Percentiles rank a stretch among this genome's conserved stretches.
Evolutionary conservation across 92 coral and sea anemone genomes (phyloP).

Genomic region (Epizoanthus ramosus): DNA sequence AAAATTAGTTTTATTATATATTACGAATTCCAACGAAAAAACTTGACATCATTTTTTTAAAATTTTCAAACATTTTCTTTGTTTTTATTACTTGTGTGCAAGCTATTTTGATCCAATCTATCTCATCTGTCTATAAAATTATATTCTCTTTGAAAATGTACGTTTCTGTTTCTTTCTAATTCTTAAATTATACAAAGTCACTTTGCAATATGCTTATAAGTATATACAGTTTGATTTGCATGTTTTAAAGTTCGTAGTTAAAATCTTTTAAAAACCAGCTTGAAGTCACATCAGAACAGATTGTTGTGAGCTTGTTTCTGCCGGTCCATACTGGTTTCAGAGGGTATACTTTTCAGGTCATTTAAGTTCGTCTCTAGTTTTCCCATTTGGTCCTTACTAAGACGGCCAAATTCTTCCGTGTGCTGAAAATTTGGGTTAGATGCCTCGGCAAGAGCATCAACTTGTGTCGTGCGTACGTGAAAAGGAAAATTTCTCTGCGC

Average conservation of each 20-base stretch:
- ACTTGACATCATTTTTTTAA: too few species aligned
- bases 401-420: constrained; percentile 49
- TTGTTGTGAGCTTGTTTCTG: neutral
- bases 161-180: too few species aligned
- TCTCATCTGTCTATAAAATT: too few species aligned
- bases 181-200: too few species aligned
- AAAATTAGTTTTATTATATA: too few species aligned
- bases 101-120: too few species aligned
- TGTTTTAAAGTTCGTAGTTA: neutral
- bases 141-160: too few species aligned
- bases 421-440: constrained; percentile 53
- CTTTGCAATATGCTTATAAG: too few species aligned
- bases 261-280: neutral
- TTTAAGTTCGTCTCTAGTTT: constrained; percentile 45
- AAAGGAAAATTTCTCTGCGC: constrained; percentile 63
- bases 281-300: neutral
- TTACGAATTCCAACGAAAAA: too few species aligned
- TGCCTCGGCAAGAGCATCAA: constrained; percentile 45
- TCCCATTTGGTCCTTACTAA: constrained; percentile 23
- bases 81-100: too few species aligned
- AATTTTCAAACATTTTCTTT: too few species aligned
- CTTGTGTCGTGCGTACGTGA: constrained; percentile 56
- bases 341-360: constrained; percentile 26
- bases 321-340: neutral
- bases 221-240: neutral